phyloP scores from a whole-genome alignment of 2,888 invertebrate species.

The Rotaria sp. region DNA sequence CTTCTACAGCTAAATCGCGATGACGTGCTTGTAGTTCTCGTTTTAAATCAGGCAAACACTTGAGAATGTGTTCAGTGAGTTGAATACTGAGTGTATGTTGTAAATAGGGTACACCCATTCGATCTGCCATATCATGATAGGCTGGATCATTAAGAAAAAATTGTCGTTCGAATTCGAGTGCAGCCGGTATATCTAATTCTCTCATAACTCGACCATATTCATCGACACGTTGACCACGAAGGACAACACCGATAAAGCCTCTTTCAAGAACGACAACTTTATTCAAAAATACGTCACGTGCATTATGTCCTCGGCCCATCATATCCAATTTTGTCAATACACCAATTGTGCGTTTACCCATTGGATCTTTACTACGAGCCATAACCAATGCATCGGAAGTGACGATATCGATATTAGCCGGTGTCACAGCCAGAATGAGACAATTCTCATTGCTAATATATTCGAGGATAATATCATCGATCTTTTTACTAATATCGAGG shows the following conservation, averaged over 20 bases:
- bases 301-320: constrained; percentile 99
- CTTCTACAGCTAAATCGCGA: constrained; percentile 90
- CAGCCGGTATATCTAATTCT: constrained; percentile 73
- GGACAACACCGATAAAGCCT: constrained; percentile 91
- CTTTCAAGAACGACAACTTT: constrained; percentile 75
- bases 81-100: constrained; percentile 95
- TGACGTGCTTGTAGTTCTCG: constrained; percentile 93
- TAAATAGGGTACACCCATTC: constrained; percentile 89
- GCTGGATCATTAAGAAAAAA: constrained; percentile 95
- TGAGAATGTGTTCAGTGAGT: constrained; percentile 95
- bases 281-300: constrained; percentile 92
- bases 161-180: constrained; percentile 87
- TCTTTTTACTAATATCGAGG: constrained; percentile 83
- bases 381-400: constrained; percentile 97
- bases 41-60: constrained; percentile 85
- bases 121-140: constrained; percentile 91
- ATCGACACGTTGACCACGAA: constrained; percentile 87
- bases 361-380: constrained; percentile 91
- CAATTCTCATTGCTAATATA: constrained; percentile 88
- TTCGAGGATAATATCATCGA: constrained; percentile 83
- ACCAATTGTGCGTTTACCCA: constrained; percentile 85
- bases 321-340: constrained; percentile 97
- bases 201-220: constrained; percentile 80
- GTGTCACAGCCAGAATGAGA: constrained; percentile 88
- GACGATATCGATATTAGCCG: constrained; percentile 93